Evolutionary conservation across 2,113 vertebrate genomes (phyloP).

Genomic region (Opisthocomus hoazin): DNA sequence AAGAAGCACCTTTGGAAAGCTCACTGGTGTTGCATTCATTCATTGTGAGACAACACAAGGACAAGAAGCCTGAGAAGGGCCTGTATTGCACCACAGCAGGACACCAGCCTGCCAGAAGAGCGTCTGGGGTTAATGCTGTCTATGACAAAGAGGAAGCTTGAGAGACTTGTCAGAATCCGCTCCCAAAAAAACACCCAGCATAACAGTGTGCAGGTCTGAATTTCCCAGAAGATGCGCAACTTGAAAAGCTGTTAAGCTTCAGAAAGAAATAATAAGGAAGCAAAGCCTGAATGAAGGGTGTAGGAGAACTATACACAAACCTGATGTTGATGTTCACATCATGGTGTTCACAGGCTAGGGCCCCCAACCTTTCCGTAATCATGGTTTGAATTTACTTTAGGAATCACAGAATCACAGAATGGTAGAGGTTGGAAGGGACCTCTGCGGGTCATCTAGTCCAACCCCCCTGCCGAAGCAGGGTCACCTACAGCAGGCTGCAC

Average conservation of each 20-base stretch:
- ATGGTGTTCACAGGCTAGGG: neutral
- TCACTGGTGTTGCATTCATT: neutral
- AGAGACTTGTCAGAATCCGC: neutral
- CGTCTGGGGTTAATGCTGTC: neutral
- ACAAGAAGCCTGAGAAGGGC: neutral
- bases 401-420: no score
- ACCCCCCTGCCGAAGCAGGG: no score
- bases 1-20: neutral
- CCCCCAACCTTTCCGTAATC: neutral
- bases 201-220: neutral
- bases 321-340: neutral
- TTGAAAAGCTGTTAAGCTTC: neutral
- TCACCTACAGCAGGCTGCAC: no score
- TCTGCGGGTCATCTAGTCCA: no score
- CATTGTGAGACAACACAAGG: neutral
- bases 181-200: neutral
- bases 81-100: neutral
- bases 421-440: no score
- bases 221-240: neutral
- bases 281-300: neutral
- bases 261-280: neutral
- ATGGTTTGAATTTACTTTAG: neutral
- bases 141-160: neutral
- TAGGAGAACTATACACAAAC: neutral
- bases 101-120: neutral